Evolutionary conservation across 2,113 vertebrate genomes (phyloP), one percentile per base, ranked within the genome.

Genomic region (Hypomesus transpacificus): DNA sequence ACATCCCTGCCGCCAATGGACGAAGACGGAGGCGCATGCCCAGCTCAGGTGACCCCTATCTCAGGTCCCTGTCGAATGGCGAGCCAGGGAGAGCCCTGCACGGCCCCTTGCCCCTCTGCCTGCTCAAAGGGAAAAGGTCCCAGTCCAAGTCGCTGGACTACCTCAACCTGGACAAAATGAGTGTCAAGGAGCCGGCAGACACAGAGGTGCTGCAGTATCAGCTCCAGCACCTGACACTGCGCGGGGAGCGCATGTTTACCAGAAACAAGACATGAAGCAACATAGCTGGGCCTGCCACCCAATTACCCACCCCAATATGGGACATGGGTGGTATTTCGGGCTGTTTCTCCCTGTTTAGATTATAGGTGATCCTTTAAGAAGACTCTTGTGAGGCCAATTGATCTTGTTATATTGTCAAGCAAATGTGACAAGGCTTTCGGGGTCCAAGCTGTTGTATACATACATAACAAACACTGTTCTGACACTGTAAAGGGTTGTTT

Each of bases 151-250:
- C 96, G 17, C 90, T 98, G 89, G 96, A 98, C 94, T 98, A 98
- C 94, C 95, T 98, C 90, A 97, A 98, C 84, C 92, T 98, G 89
- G 96, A 98, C 91, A 98, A 96, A 94, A 96, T 97, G 91, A 94
- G 71, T 72, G 90, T 95, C 82, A 92, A 94, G 86, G 96, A 98
- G 87, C 92, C 95, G n/a, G 92, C 94, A 26, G 96, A 98, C 88
- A 96, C 96, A 0, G 96, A 98, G 80, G 91, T 95, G 80, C 88
- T 98, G 53, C 96, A 98, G 81, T 93, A 96, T 86, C 96, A 98
- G 80, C 94, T 98, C 64, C 96, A 98, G 58, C 96, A 97, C 81
- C 95, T 98, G 52, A 98, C 93, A 5, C 90, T 98, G 71, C 89
- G 95, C 57, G 95, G 95, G 53, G 96, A 98, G 81, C 91, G 89